A percentile compares a stretch with the other conserved stretches of the same genome.
Conservation (phyloP, 2,113 vertebrate species). For the Sardina pilchardus region DNA sequence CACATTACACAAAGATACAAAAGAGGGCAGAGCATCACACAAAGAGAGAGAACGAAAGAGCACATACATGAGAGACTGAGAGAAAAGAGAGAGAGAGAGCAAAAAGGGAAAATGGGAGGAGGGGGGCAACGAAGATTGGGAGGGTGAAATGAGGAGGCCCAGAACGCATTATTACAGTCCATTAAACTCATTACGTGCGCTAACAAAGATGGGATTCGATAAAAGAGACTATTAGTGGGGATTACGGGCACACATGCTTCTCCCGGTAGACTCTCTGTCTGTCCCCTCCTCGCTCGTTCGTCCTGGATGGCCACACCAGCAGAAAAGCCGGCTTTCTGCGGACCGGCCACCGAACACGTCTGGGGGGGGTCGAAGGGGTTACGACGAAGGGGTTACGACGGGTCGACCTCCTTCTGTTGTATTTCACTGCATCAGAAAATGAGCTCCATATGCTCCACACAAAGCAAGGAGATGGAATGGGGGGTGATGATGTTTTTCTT, state of each 20-base stretch:
- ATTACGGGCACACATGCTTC: constrained; percentile 51
- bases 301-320: neutral
- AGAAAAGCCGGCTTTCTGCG: neutral
- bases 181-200: constrained; percentile 53
- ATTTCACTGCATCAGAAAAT: neutral
- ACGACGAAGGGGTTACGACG: neutral
- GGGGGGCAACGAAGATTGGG: neutral
- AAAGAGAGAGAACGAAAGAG: constrained; percentile 11
- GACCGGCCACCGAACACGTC: neutral
- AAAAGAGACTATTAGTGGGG: constrained; percentile 52
- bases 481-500: constrained; percentile 37
- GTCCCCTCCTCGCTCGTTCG: constrained; percentile 18
- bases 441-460: constrained; percentile 25
- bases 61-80: constrained; percentile 29
- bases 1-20: constrained; percentile 14
- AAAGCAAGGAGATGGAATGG: constrained; percentile 40
- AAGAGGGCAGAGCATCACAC: neutral
- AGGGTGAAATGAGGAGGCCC: constrained; percentile 28
- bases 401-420: constrained; percentile 3
- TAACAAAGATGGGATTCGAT: constrained; percentile 53
- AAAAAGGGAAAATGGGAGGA: constrained; percentile 26
- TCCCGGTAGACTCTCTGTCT: constrained; percentile 13
- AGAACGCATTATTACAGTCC: constrained; percentile 52
- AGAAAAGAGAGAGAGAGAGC: constrained; percentile 39
- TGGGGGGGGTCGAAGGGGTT: neutral